Base-by-base conservation (phyloP, 2,888 invertebrate species). In the Lymantria monacha region DNA sequence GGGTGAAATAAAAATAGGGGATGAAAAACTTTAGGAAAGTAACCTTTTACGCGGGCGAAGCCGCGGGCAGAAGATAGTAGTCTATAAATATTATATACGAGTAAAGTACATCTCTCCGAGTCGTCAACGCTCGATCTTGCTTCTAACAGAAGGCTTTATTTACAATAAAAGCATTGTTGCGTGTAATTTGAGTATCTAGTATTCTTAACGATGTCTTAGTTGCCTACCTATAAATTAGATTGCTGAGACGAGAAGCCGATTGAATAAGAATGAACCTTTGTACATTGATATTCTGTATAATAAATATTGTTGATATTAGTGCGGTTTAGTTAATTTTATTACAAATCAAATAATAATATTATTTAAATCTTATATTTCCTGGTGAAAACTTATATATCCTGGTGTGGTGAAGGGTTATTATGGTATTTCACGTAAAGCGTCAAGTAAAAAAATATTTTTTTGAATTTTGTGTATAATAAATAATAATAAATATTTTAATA, bases 171-270 rank as follows among this genome's bases (percentile, higher is more conserved):
- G 52, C 54, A 56, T 46, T 53, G 61, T 61, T 61, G 51, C 65
- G 49, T 65, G 62, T 76, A 68, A 74, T 76, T 75, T 70, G 63
- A 69, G 55, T 56, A 66, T 56, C 55, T 51, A 55, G 67, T 61
- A 69, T 66, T 67, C 59, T 48, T 51, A 59, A 64, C 48, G 48
- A 66, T 57, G 44, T 47, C 47, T 33, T 49, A 55, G 51, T 57
- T 60, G 61, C 53, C 55, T 56, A 55, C 59, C 59, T 57, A 53
- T 58, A 55, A 63, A 66, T 74, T 71, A 63, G 63, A 66, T 62
- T 65, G 62, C 61, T 64, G 59, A 61, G 62, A 60, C 46, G 55
- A 56, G 56, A 62, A 45, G 42, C 43, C 12, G 38, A 30, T 54
- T 61, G 59, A 55, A 64, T 64, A 57, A 51, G 57, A 66, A 66